Conservation (phyloP, 2,113 vertebrate genomes). For the Isichthys henryi region DNA sequence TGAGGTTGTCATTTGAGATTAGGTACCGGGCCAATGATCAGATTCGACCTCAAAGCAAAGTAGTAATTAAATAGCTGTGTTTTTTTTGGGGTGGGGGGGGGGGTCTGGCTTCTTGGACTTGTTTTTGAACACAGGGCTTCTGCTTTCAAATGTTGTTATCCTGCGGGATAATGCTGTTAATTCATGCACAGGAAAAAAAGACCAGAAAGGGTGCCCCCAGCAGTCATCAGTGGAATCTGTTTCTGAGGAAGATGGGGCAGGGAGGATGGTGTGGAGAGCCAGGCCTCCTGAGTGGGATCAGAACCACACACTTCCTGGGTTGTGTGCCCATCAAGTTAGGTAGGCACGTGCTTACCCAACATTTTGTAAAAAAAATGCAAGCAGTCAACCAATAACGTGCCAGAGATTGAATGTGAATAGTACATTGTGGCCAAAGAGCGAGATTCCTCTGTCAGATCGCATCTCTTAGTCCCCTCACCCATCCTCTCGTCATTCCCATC, state of each 20-base stretch:
- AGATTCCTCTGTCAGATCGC: neutral
- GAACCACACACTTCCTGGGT: neutral
- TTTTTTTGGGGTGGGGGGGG: neutral
- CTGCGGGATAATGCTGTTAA: neutral
- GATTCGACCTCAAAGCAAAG: neutral
- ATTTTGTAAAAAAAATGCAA: neutral
- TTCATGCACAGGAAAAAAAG: neutral
- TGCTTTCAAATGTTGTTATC: neutral
- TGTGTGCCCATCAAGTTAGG: neutral
- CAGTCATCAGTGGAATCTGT: neutral
- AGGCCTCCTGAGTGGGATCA: neutral
- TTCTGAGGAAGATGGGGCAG: neutral
- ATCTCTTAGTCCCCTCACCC: neutral
- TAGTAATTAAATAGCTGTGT: neutral
- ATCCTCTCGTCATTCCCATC: neutral
- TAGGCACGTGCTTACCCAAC: neutral
- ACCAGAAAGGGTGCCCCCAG: neutral
- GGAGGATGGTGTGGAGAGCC: neutral
- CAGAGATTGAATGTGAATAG: neutral
- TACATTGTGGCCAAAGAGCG: neutral
- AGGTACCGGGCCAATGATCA: neutral
- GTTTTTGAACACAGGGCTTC: neutral
- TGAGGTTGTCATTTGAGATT: conserved; percentile 10
- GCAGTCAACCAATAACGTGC: neutral
- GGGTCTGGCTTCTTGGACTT: neutral